Evolutionary conservation across 2,113 vertebrate species (phyloP).

Genomic region (Phalacrocorax pelagicus): DNA sequence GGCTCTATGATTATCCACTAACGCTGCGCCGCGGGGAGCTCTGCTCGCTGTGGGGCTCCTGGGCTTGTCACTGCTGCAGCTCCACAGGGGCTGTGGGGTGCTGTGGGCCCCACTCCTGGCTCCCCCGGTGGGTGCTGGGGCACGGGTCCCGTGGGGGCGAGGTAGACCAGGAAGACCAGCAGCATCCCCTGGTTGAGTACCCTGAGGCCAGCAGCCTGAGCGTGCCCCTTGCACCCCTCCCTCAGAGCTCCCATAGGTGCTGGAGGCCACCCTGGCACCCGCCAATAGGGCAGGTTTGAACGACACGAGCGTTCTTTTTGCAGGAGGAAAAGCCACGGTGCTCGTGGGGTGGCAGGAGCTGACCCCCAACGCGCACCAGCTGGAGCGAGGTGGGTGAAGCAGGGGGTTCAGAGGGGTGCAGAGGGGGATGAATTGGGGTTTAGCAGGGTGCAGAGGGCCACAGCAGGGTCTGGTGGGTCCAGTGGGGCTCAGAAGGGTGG

Average conservation of each 20-base stretch:
- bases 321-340: fast-evolving
- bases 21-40: background rate
- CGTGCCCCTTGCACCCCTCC: fast-evolving
- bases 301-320: fast-evolving
- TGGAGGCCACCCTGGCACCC: background rate
- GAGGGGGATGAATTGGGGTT: fast-evolving
- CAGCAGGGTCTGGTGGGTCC: background rate
- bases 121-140: background rate
- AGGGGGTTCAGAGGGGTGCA: background rate
- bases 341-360: background rate
- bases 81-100: background rate
- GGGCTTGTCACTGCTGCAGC: background rate
- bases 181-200: fast-evolving
- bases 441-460: background rate
- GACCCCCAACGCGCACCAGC: background rate
- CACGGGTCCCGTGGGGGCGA: fast-evolving
- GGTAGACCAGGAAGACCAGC: background rate
- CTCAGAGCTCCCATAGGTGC: fast-evolving
- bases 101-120: fast-evolving
- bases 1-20: conserved; percentile 55
- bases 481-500: background rate
- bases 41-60: background rate
- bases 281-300: fast-evolving
- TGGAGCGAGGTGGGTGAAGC: background rate
- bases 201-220: background rate